phyloP scores from a whole-genome alignment of 2,888 invertebrate species.

The Dermolepida albohirtum region DNA sequence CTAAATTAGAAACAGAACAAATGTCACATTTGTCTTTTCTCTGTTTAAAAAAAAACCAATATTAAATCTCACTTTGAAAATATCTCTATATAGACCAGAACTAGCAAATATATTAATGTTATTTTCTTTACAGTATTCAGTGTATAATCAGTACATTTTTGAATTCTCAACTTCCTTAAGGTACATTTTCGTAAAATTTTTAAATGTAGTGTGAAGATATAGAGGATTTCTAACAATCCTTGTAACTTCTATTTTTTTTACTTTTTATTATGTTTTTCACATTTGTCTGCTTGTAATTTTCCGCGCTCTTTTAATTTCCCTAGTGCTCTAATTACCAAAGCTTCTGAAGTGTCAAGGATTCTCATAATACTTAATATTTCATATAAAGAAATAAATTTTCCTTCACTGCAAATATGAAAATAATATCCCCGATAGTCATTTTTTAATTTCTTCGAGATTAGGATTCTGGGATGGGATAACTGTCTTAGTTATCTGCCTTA shows the following conservation, averaged over 20 bases:
- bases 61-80: constrained; percentile 34
- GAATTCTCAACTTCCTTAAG: background rate
- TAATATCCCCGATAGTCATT: constrained; percentile 1
- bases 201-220: background rate
- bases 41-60: constrained; percentile 23
- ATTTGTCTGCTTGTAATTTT: background rate
- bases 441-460: constrained; percentile 2
- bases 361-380: no score
- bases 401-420: background rate
- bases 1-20: background rate
- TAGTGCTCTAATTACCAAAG: constrained; percentile 1
- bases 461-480: background rate
- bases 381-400: background rate
- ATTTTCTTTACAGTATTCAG: background rate
- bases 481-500: constrained; percentile 6
- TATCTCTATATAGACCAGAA: constrained; percentile 21
- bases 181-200: constrained; percentile 2
- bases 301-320: background rate
- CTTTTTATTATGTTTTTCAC: background rate
- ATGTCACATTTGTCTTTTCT: constrained; percentile 9
- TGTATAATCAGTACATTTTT: constrained; percentile 17
- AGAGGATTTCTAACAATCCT: no score
- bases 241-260: no score
- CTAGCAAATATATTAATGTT: constrained; percentile 14
- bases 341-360: background rate